Base-by-base conservation (phyloP, 2,888 invertebrate species). In the Sarcophaga carnaria region DNA sequence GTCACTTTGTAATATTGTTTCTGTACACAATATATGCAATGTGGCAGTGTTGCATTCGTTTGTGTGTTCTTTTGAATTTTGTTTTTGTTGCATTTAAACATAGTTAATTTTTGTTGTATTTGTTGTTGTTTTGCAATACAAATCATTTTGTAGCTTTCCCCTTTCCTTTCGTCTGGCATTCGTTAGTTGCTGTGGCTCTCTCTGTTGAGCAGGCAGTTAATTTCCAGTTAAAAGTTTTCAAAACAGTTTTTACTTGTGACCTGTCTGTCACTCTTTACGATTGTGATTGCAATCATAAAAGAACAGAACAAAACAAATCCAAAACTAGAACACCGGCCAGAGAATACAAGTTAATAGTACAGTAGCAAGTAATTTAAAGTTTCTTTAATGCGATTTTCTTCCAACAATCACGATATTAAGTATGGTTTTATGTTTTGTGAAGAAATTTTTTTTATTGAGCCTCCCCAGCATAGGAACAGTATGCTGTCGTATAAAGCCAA, bases 241-340 rank as follows among this genome's bases (percentile, higher is more conserved):
- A 62, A 62, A 62, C 62, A 62, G 2, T 27, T 62, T 63, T 80
- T 54, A 37, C 20, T 37, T 59, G 59, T 74, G 2, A 8, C 22
- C 17, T 67, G 22, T 74, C 66, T 63, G 60, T 72, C 17, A 25
- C 20, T 45, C 54, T 60, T 64, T 14, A 54, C 54, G 66, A 74
- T 54, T 27, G 72, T 72, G 80, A 74, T 67, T 80, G 74, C 67
- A 67, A 74, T 80, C 80, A 47, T 74, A 62, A 8, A 20, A 62
- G 54, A 49, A 3, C 3, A 5, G 0, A 54, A 54, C 12, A 54
- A 17, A 54, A 54, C 12, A 17, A 54, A 54, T 14, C 4, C 17
- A 54, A 54, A 54, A 17, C 3, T 54, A 17, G 54, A 12, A 54
- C 17, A 14, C 14, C 14, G 54, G 2, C 12, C 54, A 54, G 5